phyloP scores from a whole-genome alignment of 2,888 invertebrate genomes.

The Thereva unica region DNA sequence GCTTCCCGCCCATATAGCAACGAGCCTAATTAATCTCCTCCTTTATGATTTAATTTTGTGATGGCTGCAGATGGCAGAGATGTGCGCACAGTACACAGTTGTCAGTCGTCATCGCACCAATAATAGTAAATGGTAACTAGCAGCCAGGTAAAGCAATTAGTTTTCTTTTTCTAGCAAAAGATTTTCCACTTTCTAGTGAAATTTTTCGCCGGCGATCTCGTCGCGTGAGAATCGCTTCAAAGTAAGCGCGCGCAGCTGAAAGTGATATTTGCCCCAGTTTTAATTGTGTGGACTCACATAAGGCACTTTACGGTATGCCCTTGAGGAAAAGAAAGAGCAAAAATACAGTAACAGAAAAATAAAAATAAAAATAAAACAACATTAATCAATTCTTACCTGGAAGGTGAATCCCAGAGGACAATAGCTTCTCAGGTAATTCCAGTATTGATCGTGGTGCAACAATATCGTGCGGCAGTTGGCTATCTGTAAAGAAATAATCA shows the following conservation, averaged over 20 bases:
- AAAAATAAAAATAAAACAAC: neutral
- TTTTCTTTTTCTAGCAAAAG: conserved; percentile 27
- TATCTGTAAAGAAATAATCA: conserved; percentile 45
- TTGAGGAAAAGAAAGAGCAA: conserved; percentile 1
- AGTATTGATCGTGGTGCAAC: conserved; percentile 66
- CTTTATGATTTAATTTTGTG: conserved; percentile 41
- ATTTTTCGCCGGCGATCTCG: neutral
- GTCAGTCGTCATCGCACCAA: conserved; percentile 17
- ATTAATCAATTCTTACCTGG: conserved; percentile 62
- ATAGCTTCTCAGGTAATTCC: conserved; percentile 68
- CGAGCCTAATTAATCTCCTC: conserved; percentile 30
- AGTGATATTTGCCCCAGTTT: conserved; percentile 27
- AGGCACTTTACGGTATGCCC: neutral
- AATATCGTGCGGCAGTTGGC: conserved; percentile 54
- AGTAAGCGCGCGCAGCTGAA: neutral
- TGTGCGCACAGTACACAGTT: conserved; percentile 4
- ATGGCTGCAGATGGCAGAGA: conserved; percentile 33
- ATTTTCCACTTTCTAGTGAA: conserved; percentile 28
- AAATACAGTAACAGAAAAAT: neutral
- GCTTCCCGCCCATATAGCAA: conserved; percentile 10
- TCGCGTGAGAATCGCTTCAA: conserved; percentile 1
- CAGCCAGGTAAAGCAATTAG: conserved; percentile 17
- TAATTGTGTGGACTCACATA: neutral
- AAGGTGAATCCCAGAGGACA: conserved; percentile 70
- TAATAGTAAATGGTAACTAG: conserved; percentile 18